Percentiles rank a stretch among this genome's conserved stretches.
Conservation (phyloP, 2,888 invertebrate species). For the Dynastes hyllus region DNA sequence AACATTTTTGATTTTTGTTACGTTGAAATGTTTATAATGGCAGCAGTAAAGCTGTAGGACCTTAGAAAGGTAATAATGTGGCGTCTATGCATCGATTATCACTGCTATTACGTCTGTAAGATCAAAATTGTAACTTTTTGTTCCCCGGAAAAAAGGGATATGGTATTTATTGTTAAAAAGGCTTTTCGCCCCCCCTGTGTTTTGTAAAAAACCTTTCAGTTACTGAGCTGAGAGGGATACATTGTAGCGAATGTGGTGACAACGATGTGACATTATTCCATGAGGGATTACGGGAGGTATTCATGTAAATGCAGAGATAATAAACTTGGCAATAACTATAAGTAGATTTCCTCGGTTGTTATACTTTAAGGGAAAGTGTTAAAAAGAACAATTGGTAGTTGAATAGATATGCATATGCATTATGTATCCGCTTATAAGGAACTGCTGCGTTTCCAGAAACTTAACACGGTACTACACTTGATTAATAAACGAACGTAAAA, state of each 20-base stretch:
- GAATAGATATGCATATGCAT: too few relatives aligned
- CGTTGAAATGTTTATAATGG: too few relatives aligned
- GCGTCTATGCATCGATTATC: too few relatives aligned
- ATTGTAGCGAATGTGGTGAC: constrained; percentile 2
- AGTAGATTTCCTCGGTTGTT: neutral
- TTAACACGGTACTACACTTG: too few relatives aligned
- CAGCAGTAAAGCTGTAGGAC: too few relatives aligned
- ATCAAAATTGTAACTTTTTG: too few relatives aligned
- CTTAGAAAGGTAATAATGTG: too few relatives aligned
- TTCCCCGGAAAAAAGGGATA: neutral
- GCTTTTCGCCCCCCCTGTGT: neutral
- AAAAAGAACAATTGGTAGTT: neutral
- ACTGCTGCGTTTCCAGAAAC: too few relatives aligned
- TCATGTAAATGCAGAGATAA: constrained; percentile 2
- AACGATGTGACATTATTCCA: neutral
- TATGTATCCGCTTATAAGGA: too few relatives aligned
- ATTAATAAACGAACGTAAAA: too few relatives aligned
- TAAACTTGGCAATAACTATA: neutral
- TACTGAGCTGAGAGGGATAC: neutral
- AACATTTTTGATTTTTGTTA: too few relatives aligned
- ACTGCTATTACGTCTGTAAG: too few relatives aligned
- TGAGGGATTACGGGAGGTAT: neutral
- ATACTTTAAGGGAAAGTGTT: neutral
- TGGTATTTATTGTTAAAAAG: neutral
- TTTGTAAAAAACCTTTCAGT: neutral